These are phyloP conservation scores for Drosophila kikkawai DNA, from an alignment of 1,140 invertebrate genomes.

Conservation along the genomic window DNA sequence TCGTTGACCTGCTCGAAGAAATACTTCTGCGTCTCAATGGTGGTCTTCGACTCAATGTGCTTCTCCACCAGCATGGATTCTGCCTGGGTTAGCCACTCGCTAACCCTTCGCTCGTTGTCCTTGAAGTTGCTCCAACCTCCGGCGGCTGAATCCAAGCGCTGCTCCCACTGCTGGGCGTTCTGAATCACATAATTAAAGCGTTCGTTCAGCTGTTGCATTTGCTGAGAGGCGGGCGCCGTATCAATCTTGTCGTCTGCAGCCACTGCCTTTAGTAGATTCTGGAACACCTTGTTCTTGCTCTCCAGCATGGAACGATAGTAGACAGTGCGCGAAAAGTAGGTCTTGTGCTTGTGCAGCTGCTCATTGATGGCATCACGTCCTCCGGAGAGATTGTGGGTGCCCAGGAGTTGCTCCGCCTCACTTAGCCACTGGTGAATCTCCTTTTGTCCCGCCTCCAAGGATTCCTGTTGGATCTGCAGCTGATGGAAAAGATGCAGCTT, in stretches of 20 bases:
- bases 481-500: conserved; percentile 93
- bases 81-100: conserved; percentile 94
- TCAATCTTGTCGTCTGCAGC: conserved; percentile 90
- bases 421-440: conserved; percentile 95
- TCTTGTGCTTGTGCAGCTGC: conserved; percentile 93
- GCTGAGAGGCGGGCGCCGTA: conserved; percentile 89
- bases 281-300: conserved; percentile 97
- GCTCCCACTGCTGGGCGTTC: conserved; percentile 91
- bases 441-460: conserved; percentile 93
- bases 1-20: conserved; percentile 95
- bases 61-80: conserved; percentile 93
- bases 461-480: conserved; percentile 95
- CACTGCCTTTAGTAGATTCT: conserved; percentile 92
- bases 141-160: conserved; percentile 91
- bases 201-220: conserved; percentile 93
- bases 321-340: conserved; percentile 93
- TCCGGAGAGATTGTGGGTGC: conserved; percentile 87
- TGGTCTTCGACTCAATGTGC: conserved; percentile 92
- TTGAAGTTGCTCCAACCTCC: conserved; percentile 94
- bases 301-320: conserved; percentile 97
- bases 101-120: conserved; percentile 91
- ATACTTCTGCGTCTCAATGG: conserved; percentile 92
- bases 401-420: conserved; percentile 91
- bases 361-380: conserved; percentile 90
- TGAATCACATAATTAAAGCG: conserved; percentile 91